phyloP scores from a whole-genome alignment of 2,888 invertebrate species.

The Ochropleura plecta region DNA sequence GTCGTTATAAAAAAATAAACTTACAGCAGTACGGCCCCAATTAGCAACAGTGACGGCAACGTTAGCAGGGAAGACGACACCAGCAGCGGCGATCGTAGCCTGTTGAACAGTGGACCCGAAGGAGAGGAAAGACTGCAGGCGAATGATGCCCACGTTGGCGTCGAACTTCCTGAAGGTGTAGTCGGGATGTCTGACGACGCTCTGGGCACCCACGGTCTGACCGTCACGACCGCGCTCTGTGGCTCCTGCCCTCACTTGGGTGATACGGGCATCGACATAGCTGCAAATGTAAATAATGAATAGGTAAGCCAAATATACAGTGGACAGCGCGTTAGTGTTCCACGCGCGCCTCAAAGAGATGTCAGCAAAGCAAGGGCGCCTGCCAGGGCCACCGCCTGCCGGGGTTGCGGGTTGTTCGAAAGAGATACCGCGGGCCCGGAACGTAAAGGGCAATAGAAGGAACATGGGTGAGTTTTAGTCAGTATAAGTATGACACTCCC shows the following conservation, averaged over 20 bases:
- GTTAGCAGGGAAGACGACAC: constrained; percentile 58
- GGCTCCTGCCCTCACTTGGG: constrained; percentile 53
- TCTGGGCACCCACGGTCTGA: background rate
- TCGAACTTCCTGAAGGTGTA: constrained; percentile 28
- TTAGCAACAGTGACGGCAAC: constrained; percentile 66
- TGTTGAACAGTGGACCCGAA: constrained; percentile 58
- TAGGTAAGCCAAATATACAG: background rate
- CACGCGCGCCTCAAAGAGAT: too few species aligned
- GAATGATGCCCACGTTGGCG: constrained; percentile 43
- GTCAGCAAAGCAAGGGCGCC: too few species aligned
- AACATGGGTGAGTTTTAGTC: too few species aligned
- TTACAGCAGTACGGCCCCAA: constrained; percentile 70
- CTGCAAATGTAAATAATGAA: constrained; percentile 21
- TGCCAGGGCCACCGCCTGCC: constrained; percentile 1
- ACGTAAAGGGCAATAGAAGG: too few species aligned
- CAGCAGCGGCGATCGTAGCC: constrained; percentile 55
- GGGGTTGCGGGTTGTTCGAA: too few species aligned
- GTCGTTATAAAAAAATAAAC: constrained; percentile 21
- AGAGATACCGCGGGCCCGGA: too few species aligned
- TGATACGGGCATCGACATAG: background rate
- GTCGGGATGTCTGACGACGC: constrained; percentile 46
- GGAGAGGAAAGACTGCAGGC: constrained; percentile 32
- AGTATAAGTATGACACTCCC: too few species aligned
- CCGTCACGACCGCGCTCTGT: constrained; percentile 45
- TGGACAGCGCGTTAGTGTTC: too few species aligned